Evolutionary conservation across 2,113 vertebrate genomes (phyloP).

Genomic region (Ctenomys sociabilis): DNA sequence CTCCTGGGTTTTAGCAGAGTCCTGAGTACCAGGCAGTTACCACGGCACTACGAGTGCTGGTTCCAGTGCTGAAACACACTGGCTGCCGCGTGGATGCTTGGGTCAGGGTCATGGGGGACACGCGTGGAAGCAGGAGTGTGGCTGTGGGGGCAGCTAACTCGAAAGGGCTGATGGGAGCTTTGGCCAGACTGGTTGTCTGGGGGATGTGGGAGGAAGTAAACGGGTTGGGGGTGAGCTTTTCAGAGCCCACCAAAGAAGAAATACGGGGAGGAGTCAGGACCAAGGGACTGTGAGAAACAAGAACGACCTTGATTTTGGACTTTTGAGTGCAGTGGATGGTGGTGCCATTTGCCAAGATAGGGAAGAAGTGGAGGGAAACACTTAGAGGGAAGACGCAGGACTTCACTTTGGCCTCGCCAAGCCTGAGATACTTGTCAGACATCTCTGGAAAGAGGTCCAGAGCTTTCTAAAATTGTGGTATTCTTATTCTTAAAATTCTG

Average conservation of each 20-base stretch:
- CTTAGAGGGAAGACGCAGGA: background rate
- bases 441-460: background rate
- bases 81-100: background rate
- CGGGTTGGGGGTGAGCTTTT: rapidly evolving
- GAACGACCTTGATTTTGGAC: background rate
- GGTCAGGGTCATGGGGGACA: rapidly evolving
- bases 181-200: background rate
- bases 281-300: background rate
- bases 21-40: background rate
- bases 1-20: background rate
- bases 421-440: background rate
- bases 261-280: rapidly evolving
- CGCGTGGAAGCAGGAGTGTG: background rate
- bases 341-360: background rate
- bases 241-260: background rate
- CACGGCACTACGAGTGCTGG: background rate
- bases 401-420: background rate
- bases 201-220: background rate
- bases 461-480: background rate
- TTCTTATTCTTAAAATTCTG: background rate
- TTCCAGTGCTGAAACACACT: background rate
- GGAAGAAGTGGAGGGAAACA: rapidly evolving
- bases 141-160: background rate
- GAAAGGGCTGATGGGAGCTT: rapidly evolving
- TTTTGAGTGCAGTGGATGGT: background rate